A percentile compares a stretch with the other conserved stretches of the same genome.
Conservation (phyloP, 2,797 vertebrate genomes). For the Enteromius paludinosus region DNA sequence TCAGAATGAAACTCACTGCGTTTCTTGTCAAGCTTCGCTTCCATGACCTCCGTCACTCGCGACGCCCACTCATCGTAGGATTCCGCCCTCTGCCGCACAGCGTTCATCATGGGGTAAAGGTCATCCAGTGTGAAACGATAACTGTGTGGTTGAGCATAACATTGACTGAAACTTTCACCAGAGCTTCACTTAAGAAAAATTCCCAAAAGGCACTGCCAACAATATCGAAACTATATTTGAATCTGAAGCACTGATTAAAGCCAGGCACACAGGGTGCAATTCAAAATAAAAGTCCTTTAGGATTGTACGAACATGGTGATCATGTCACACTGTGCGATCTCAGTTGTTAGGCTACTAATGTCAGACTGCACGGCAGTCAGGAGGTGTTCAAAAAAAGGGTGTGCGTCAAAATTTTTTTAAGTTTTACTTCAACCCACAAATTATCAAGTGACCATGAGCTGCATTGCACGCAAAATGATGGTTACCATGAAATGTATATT, state of each 20-base stretch:
- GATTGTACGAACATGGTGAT: no score
- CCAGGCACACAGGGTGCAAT: no score
- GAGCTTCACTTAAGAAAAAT: neutral
- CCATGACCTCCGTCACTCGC: constrained; percentile 85
- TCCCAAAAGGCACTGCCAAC: neutral
- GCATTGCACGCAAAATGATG: no score
- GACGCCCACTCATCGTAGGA: constrained; percentile 91
- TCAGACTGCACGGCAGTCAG: no score
- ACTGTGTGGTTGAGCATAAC: constrained; percentile 68
- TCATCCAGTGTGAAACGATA: constrained; percentile 92
- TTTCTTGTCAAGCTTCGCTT: constrained; percentile 91
- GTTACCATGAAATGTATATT: no score
- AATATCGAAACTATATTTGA: neutral
- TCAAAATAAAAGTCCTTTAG: no score
- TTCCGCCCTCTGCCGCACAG: constrained; percentile 85
- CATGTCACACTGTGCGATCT: no score
- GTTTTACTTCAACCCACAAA: no score
- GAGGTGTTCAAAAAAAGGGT: no score
- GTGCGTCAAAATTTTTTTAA: no score
- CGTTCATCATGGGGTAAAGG: constrained; percentile 91
- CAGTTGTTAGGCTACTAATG: no score
- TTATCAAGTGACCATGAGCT: no score
- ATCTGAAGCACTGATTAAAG: neutral
- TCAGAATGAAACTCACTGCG: constrained; percentile 79
- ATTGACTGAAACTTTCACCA: neutral